Evolutionary conservation across 2,797 vertebrate genomes (phyloP).

Genomic region (Labeo calbasu): DNA sequence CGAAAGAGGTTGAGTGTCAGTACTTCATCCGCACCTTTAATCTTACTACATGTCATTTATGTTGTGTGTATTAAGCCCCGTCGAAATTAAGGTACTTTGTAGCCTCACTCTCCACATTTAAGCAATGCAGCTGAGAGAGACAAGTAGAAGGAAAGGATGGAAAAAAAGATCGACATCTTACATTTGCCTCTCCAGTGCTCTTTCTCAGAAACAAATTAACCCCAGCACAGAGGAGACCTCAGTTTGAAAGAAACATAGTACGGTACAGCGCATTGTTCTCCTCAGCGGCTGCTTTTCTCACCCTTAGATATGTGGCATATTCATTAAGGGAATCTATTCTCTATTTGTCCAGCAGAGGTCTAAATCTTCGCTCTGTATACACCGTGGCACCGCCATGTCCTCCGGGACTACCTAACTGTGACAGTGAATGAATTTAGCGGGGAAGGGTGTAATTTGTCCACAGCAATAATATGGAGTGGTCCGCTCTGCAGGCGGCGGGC

Average conservation of each 20-base stretch:
- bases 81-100: slow-evolving; percentile 10
- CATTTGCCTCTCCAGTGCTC: neutral
- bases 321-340: slow-evolving; percentile 23
- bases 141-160: neutral
- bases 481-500: slow-evolving; percentile 30
- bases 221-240: slow-evolving; percentile 3
- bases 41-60: neutral
- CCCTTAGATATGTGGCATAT: slow-evolving; percentile 4
- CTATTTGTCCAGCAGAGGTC: slow-evolving; percentile 40
- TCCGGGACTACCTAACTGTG: slow-evolving; percentile 33
- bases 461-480: slow-evolving; percentile 46
- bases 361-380: slow-evolving; percentile 32
- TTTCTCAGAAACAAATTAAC: slow-evolving; percentile 30
- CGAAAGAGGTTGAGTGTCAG: neutral
- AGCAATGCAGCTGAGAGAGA: neutral
- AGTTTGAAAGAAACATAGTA: slow-evolving; percentile 11
- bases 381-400: slow-evolving; percentile 5
- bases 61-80: neutral
- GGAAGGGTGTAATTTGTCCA: slow-evolving; percentile 49
- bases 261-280: neutral
- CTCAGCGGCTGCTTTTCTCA: neutral
- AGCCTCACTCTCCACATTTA: slow-evolving; percentile 5
- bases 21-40: neutral
- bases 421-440: slow-evolving; percentile 44
- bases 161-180: slow-evolving; percentile 5